Percentiles rank a stretch among this genome's conserved stretches.
Conservation (phyloP, 2,888 invertebrate species). For the Habroteleia sp. region DNA sequence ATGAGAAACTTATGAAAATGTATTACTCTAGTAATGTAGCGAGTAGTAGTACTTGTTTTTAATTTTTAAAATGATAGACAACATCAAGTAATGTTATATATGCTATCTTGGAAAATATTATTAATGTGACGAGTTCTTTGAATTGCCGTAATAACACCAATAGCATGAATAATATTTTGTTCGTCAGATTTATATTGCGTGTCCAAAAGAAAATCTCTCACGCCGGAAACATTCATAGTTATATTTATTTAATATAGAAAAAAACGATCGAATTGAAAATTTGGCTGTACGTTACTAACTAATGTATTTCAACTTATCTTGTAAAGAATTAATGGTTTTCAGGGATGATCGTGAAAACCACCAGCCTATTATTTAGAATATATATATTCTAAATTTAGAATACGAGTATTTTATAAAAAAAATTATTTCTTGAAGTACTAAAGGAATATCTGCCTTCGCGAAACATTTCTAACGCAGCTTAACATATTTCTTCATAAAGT, state of each 20-base stretch:
- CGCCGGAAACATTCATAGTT: constrained; percentile 15
- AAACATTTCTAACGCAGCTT: constrained; percentile 53
- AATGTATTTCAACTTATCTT: too few relatives aligned
- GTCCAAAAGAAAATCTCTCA: constrained; percentile 23
- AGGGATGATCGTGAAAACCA: too few relatives aligned
- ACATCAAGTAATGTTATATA: not conserved
- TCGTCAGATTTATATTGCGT: constrained; percentile 19
- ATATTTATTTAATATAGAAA: constrained; percentile 12
- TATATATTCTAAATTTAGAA: too few relatives aligned
- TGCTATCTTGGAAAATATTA: constrained; percentile 10
- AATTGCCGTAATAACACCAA: constrained; percentile 24
- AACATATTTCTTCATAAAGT: constrained; percentile 63
- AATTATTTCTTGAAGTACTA: constrained; percentile 5
- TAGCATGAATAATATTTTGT: constrained; percentile 42
- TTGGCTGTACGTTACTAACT: too few relatives aligned
- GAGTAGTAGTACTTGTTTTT: constrained; percentile 11
- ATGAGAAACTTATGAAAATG: constrained; percentile 15
- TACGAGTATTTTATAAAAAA: too few relatives aligned
- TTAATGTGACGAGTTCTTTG: constrained; percentile 26
- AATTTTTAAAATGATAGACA: constrained; percentile 15
- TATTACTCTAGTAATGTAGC: constrained; percentile 13
- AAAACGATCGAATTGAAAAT: too few relatives aligned
- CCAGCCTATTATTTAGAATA: too few relatives aligned
- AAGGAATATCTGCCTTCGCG: constrained; percentile 29
- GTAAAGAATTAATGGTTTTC: too few relatives aligned